Evolutionary conservation across 2,113 vertebrate species (phyloP), one percentile per base, ranked within the genome.

Genomic region (Xiphias gladius): DNA sequence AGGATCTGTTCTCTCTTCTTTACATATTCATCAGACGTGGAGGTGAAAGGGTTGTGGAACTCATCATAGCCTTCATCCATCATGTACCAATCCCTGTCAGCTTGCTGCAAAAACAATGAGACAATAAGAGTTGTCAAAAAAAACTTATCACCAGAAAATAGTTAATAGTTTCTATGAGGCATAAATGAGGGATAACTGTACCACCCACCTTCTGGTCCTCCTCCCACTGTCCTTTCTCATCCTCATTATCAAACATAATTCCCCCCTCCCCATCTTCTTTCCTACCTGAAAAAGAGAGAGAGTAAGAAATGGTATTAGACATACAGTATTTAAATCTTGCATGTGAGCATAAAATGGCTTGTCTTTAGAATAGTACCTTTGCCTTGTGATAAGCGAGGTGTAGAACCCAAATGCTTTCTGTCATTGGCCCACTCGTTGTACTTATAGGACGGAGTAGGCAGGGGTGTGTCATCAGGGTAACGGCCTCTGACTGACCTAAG

Each of bases 51-150:
- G 71, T 99, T 99, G 93, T 98, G 97, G 90, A 98, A 99, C 93
- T 99, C 98, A 0, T 99, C 98, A 0, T 96, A 99, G 16, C 98
- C 98, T 86, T 99, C 98, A 0, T 99, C 98, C 98, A 99, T 99
- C 98, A 99, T 99, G 94, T 99, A 99, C 98, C 98, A 99, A 59
- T 99, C 98, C 84, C 98, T 94, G 93, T 99, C 98, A 0, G 98
- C 98, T 99, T 99, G 98, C 98, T 99, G 89, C 19, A 70, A 22
- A n/a, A 81, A 71, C 30, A 52, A 26, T n/a, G 19, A 67, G 11
- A 85, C n/a, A 74, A n/a, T 35, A 0, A 71, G 8, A 63, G 26
- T 70, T 16, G 43, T 65, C 0, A 35, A 82, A 19, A 76, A 37
- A 48, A 16, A 68, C 4, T 7, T 17, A 3, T 4, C 5, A 30